Conservation (phyloP, 2,888 invertebrate genomes). For the Caenorhabditis panamensis region DNA sequence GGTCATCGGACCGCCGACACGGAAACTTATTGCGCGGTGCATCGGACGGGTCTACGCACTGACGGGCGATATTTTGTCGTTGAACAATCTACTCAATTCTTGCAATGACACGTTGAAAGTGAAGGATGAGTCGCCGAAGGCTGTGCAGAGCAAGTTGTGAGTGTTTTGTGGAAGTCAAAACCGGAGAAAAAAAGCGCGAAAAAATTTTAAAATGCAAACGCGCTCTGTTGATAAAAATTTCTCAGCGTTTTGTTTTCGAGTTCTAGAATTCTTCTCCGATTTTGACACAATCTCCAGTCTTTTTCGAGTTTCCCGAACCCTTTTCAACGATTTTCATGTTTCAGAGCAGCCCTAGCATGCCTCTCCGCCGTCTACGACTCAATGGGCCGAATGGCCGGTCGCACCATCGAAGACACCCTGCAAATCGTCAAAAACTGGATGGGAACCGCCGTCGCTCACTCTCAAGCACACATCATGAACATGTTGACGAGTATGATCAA, state of each 20-base stretch:
- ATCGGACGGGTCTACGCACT: conserved; percentile 84
- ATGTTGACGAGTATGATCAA: conserved; percentile 93
- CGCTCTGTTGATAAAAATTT: no score
- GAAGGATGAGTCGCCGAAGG: conserved; percentile 97
- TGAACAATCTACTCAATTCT: conserved; percentile 97
- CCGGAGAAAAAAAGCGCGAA: no score
- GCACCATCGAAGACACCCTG: conserved; percentile 98
- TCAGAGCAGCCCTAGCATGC: conserved; percentile 94
- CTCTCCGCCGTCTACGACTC: conserved; percentile 96
- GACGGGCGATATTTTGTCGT: conserved; percentile 95
- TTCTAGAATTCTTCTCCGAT: no score
- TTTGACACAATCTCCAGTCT: no score
- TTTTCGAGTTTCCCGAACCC: no score
- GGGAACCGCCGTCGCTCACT: conserved; percentile 93
- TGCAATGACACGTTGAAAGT: conserved; percentile 97
- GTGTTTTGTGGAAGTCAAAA: no score
- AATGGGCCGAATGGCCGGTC: conserved; percentile 97
- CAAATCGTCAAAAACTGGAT: conserved; percentile 92
- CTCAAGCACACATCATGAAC: conserved; percentile 95
- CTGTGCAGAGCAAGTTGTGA: conserved; percentile 57
- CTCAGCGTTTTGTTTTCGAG: no score
- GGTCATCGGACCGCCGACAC: conserved; percentile 92
- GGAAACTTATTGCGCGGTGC: conserved; percentile 88
- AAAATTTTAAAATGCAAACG: no score
- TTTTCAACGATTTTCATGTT: conserved; percentile 62